These are phyloP conservation scores for Caloenas nicobarica DNA, from an alignment of 2,113 vertebrate species.

Conservation along the genomic window DNA sequence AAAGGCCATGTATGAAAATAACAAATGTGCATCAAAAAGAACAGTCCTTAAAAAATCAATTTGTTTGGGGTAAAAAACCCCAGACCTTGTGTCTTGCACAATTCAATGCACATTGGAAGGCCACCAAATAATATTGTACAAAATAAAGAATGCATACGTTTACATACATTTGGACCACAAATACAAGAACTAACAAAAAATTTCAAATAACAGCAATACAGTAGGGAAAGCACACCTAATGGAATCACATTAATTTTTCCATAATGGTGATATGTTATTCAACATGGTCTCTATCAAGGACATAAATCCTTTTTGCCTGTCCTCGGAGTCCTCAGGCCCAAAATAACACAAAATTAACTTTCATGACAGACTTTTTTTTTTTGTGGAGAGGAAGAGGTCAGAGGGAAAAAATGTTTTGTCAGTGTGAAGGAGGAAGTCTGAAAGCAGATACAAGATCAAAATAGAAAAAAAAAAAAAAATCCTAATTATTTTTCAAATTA, in stretches of 20 bases:
- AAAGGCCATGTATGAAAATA: neutral
- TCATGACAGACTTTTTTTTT: neutral
- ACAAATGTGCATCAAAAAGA: rapidly evolving
- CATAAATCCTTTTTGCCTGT: neutral
- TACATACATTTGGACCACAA: neutral
- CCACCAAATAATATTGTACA: neutral
- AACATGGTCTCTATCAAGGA: neutral
- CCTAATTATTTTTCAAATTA: neutral
- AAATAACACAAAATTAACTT: neutral
- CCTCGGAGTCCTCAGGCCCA: neutral
- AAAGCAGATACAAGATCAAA: neutral
- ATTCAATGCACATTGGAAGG: neutral
- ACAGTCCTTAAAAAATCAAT: neutral
- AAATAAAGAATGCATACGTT: neutral
- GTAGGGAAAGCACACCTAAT: neutral
- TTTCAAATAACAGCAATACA: neutral
- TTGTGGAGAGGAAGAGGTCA: neutral
- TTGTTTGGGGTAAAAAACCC: neutral
- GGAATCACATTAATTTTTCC: neutral
- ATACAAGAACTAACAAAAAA: neutral
- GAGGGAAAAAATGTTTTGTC: neutral
- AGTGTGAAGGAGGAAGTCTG: neutral
- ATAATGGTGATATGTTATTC: neutral
- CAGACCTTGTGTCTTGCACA: neutral
- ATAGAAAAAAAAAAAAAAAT: neutral